Percentiles rank a stretch among this genome's conserved stretches.
phyloP scores from a whole-genome alignment of 2,113 vertebrate genomes.

The Scopus umbretta region DNA sequence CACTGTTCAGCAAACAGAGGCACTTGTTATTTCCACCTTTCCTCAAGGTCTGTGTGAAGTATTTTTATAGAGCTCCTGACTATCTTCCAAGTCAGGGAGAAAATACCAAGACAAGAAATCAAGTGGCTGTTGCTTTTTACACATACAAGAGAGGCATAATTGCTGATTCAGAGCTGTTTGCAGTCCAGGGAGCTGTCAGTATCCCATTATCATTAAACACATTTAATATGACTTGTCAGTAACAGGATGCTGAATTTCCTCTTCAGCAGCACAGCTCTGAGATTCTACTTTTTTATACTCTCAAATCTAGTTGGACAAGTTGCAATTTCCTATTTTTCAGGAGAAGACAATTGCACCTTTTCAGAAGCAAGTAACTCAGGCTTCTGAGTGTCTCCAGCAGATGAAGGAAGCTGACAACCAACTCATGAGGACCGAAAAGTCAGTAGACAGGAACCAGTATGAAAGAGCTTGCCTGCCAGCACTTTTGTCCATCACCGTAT shows the following conservation, averaged over 20 bases:
- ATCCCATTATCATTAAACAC: background rate
- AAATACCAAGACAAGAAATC: background rate
- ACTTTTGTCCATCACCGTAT: background rate
- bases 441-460: background rate
- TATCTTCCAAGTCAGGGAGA: background rate
- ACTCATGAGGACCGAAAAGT: background rate
- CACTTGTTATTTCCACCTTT: background rate
- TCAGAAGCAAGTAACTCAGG: background rate
- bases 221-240: constrained; percentile 12
- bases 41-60: background rate
- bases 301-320: background rate
- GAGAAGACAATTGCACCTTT: background rate
- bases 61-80: background rate
- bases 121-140: background rate
- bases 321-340: background rate
- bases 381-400: background rate
- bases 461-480: background rate
- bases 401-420: background rate
- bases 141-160: background rate
- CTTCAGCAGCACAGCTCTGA: background rate
- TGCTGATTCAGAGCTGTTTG: background rate
- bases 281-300: background rate
- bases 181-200: background rate
- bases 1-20: background rate
- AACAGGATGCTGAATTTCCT: background rate